Evolutionary conservation across 2,888 invertebrate species (phyloP).

Genomic region (Hermaeophaga mercurialis): DNA sequence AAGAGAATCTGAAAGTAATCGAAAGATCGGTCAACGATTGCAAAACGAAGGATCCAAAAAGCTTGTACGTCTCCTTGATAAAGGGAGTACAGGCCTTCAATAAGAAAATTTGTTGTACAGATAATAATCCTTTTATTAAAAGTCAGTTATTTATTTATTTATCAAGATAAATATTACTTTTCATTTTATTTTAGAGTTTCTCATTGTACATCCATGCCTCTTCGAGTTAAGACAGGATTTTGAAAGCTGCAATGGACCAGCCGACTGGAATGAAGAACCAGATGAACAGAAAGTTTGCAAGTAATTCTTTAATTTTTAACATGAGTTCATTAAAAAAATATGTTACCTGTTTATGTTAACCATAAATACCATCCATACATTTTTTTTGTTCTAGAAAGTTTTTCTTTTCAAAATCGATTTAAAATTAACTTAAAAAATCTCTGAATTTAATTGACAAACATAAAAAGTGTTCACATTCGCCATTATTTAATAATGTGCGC

Average conservation of each 20-base stretch:
- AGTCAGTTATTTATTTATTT: too few species aligned
- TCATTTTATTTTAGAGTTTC: slow-evolving; percentile 27
- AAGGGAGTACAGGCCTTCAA: slow-evolving; percentile 57
- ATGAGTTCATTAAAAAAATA: too few species aligned
- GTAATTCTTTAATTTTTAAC: too few species aligned
- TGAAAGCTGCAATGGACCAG: slow-evolving; percentile 60
- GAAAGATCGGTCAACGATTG: slow-evolving; percentile 55
- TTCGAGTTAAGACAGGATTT: slow-evolving; percentile 59
- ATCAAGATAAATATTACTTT: too few species aligned
- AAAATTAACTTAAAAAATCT: too few species aligned
- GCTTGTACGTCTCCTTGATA: slow-evolving; percentile 59
- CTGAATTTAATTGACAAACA: too few species aligned
- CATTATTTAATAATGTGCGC: too few species aligned
- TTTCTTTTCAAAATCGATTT: too few species aligned
- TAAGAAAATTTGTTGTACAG: slow-evolving; percentile 50
- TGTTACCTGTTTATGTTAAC: too few species aligned
- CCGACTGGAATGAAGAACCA: slow-evolving; percentile 62
- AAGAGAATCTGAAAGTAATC: slow-evolving; percentile 53
- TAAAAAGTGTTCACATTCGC: too few species aligned
- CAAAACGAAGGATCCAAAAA: slow-evolving; percentile 51
- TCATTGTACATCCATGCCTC: slow-evolving; percentile 38
- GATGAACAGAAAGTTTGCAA: slow-evolving; percentile 57
- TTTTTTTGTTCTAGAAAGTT: too few species aligned
- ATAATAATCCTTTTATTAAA: slow-evolving; percentile 19
- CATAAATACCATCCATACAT: too few species aligned